Evolutionary conservation across 2,888 invertebrate species (phyloP), one percentile per base, ranked within the genome.

Genomic region (Linyphia triangularis): DNA sequence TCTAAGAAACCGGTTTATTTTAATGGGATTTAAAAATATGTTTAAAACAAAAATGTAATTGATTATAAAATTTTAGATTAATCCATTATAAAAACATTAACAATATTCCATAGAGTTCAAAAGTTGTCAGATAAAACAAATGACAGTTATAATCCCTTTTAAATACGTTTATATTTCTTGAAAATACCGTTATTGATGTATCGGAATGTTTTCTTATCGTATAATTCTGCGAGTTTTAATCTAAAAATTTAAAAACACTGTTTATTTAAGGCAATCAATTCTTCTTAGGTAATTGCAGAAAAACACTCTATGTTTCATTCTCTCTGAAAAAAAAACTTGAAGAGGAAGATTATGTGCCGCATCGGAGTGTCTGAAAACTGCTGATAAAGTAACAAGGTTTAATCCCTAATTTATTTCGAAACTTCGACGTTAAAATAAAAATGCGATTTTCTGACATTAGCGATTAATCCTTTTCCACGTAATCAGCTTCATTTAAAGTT

Each of bases 361-460:
- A n/a, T 61, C 75, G 22, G 28, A 30, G 28, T 28, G 73, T 73
- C 75, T 75, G 75, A 75, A 61, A 75, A 61, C 61, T 59, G 75
- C 75, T 75, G 75, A 75, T 75, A 75, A 75, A 61, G 61, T 75
- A 59, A 75, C 61, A 10, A 26, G 61, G 37, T 61, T 61, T 75
- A 75, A 75, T 75, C 61, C 75, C 61, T 75, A 75, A 75, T 75
- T 75, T 75, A 75, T 75, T 75, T 75, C 33, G 33, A 61, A 61
- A 59, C 75, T 61, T 37, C 22, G 22, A 19, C 22, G 24, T 40
- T 37, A 37, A 75, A 75, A 75, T 59, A 75, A 75, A 59, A 75
- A 59, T 75, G 24, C 16, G 61, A 61, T 37, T 75, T 22, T 30
- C 37, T 61, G 30, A 37, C 37, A 75, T 75, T 75, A 59, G 24